These are phyloP conservation scores for Leptobrachium ailaonicum DNA, from an alignment of 2,113 vertebrate species.

Conservation along the genomic window DNA sequence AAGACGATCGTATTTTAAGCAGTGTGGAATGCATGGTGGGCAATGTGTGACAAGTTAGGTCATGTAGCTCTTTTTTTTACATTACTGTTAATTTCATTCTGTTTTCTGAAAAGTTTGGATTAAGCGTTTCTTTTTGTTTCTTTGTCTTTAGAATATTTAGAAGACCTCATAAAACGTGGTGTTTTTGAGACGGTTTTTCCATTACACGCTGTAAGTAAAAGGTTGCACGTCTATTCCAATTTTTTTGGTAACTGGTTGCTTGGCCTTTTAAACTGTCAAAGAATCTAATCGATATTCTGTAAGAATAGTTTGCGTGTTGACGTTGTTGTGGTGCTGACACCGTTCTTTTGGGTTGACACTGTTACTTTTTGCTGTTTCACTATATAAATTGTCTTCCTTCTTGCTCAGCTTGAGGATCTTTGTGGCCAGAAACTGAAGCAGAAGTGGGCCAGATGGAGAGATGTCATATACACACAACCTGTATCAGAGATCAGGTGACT, in stretches of 20 bases:
- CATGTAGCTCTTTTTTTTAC: no score
- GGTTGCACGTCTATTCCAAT: neutral
- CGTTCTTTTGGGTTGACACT: neutral
- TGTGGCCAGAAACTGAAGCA: slow-evolving; percentile 56
- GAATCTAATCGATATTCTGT: no score
- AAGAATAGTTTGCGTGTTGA: neutral
- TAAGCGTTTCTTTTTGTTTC: neutral
- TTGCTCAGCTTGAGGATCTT: slow-evolving; percentile 58
- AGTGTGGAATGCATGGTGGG: no score
- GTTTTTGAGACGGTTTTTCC: slow-evolving; percentile 84
- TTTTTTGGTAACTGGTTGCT: no score
- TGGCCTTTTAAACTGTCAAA: no score
- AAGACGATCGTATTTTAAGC: no score
- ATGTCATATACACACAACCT: slow-evolving; percentile 64
- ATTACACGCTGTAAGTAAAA: slow-evolving; percentile 79
- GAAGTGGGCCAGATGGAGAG: slow-evolving; percentile 77
- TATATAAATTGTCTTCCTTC: neutral
- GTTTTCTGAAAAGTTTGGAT: no score
- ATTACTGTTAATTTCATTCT: no score
- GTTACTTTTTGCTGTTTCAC: no score
- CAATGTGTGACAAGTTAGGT: no score
- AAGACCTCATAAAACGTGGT: slow-evolving; percentile 63
- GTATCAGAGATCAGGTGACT: slow-evolving; percentile 73
- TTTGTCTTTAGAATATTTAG: neutral
- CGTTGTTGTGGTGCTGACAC: neutral